These are phyloP conservation scores for Apodemia duryi DNA, from an alignment of 2,888 invertebrate genomes.

Conservation along the genomic window DNA sequence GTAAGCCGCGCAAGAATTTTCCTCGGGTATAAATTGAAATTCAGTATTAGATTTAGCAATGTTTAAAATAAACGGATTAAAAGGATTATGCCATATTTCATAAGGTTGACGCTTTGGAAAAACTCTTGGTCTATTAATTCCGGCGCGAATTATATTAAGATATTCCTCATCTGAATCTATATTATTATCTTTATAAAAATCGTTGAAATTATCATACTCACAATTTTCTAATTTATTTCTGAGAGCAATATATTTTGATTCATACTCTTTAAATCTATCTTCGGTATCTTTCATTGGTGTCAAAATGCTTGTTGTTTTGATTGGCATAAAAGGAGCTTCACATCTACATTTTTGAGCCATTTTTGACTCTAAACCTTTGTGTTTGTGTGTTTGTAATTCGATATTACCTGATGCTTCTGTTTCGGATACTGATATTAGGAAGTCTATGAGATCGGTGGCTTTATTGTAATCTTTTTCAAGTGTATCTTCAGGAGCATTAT, in stretches of 20 bases:
- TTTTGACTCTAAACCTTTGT: conserved; percentile 28
- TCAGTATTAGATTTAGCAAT: conserved; percentile 26
- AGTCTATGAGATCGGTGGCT: conserved; percentile 36
- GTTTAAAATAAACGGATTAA: conserved; percentile 47
- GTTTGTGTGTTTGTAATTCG: conserved; percentile 33
- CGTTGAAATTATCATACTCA: conserved; percentile 29
- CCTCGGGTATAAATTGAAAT: conserved; percentile 21
- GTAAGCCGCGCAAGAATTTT: conserved; percentile 41
- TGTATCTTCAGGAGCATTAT: conserved; percentile 29
- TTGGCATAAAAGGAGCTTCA: conserved; percentile 33
- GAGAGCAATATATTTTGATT: conserved; percentile 25
- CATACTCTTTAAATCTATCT: conserved; percentile 26
- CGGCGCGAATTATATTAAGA: conserved; percentile 20
- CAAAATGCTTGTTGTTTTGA: conserved; percentile 23
- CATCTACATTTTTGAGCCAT: conserved; percentile 37
- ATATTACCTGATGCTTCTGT: conserved; percentile 35
- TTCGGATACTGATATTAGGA: conserved; percentile 34
- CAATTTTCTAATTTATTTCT: conserved; percentile 30
- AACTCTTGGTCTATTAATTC: conserved; percentile 41
- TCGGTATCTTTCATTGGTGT: conserved; percentile 30
- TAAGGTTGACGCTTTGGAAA: conserved; percentile 40
- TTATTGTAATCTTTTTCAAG: conserved; percentile 32
- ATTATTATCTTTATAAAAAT: conserved; percentile 31
- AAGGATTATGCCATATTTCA: conserved; percentile 49
- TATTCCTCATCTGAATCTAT: conserved; percentile 29